Evolutionary conservation across 2,797 vertebrate species (phyloP).

Genomic region (Kryptolebias ocellatus): DNA sequence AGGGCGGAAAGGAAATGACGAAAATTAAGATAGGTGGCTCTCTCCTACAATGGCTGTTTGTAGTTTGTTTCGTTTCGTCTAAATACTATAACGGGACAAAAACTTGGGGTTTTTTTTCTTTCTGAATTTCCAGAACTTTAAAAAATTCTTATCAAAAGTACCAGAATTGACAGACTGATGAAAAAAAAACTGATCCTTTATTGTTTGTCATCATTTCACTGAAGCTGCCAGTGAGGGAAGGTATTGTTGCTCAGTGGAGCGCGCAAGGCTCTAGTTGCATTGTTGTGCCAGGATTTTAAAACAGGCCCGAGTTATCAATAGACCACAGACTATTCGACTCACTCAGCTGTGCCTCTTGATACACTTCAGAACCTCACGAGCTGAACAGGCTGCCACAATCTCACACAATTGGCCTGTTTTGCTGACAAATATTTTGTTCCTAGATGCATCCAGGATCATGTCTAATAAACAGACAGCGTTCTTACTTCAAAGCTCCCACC

Average conservation of each 20-base stretch:
- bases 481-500: conserved; percentile 43
- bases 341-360: conserved; percentile 80
- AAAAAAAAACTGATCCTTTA: conserved; percentile 53
- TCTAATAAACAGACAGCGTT: conserved; percentile 53
- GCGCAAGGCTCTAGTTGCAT: conserved; percentile 78
- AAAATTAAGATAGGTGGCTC: conserved; percentile 31
- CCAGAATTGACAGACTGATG: conserved; percentile 63
- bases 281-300: conserved; percentile 83
- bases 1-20: conserved; percentile 18
- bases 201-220: conserved; percentile 76
- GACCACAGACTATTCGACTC: conserved; percentile 79
- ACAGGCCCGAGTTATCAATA: conserved; percentile 85
- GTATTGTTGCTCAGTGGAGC: conserved; percentile 85
- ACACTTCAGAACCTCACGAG: conserved; percentile 76
- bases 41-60: conserved; percentile 1
- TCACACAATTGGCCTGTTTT: conserved; percentile 72
- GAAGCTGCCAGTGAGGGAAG: conserved; percentile 77
- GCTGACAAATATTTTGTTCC: conserved; percentile 71
- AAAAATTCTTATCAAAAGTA: conserved; percentile 72
- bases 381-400: conserved; percentile 71
- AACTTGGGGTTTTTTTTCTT: conserved; percentile 5
- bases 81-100: neutral
- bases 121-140: conserved; percentile 49
- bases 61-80: neutral
- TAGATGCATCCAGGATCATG: conserved; percentile 62